Conservation (phyloP, 2,888 invertebrate species). For the Itoplectis maculator region DNA sequence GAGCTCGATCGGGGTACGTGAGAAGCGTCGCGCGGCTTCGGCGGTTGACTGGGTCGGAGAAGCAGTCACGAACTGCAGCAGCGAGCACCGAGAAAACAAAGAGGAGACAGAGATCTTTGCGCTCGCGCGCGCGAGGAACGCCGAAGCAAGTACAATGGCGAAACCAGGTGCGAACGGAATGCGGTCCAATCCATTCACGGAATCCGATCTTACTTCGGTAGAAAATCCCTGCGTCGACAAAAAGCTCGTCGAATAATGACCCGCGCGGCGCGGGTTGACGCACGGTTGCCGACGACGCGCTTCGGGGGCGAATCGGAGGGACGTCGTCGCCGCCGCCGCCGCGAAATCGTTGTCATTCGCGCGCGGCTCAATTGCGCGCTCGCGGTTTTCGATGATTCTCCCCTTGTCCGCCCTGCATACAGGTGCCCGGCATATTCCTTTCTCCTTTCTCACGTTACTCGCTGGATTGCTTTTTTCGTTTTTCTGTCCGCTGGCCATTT, state of each 20-base stretch:
- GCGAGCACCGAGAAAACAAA: slow-evolving; percentile 31
- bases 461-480: neutral
- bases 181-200: slow-evolving; percentile 83
- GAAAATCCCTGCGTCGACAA: slow-evolving; percentile 79
- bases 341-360: slow-evolving; percentile 73
- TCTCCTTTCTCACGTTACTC: neutral
- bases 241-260: slow-evolving; percentile 81
- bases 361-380: slow-evolving; percentile 23
- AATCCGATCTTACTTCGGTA: slow-evolving; percentile 82
- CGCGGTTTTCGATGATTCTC: slow-evolving; percentile 29
- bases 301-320: slow-evolving; percentile 19
- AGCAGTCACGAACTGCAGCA: neutral
- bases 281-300: slow-evolving; percentile 15
- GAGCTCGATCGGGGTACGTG: neutral
- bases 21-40: neutral
- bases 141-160: slow-evolving; percentile 75
- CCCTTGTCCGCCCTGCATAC: neutral
- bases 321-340: slow-evolving; percentile 53
- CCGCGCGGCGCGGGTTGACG: slow-evolving; percentile 62
- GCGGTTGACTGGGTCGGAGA: neutral
- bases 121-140: slow-evolving; percentile 16
- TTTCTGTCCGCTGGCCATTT: no score
- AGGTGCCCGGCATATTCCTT: neutral
- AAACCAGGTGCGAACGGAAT: slow-evolving; percentile 84
- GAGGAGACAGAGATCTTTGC: slow-evolving; percentile 38